A percentile compares a stretch with the other conserved stretches of the same genome.
Conservation (phyloP, 2,797 vertebrate genomes). For the Kryptopterus vitreolus region DNA sequence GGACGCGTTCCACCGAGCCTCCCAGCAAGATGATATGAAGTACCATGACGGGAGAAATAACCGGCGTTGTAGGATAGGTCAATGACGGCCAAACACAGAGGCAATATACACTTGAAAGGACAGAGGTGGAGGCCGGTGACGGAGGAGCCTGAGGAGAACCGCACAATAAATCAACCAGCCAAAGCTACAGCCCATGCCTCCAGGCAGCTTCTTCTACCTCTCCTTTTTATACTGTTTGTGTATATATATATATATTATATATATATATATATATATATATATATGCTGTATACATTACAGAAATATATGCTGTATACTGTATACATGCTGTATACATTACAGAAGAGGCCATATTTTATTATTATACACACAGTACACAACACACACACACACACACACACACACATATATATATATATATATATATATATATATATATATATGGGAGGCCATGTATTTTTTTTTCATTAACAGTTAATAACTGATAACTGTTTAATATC, state of each 20-base stretch:
- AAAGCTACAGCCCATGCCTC: slow-evolving; percentile 28
- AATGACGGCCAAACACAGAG: slow-evolving; percentile 33
- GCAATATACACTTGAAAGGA: slow-evolving; percentile 50
- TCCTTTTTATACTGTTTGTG: not conserved
- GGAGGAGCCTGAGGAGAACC: slow-evolving; percentile 40
- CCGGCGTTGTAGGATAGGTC: slow-evolving; percentile 47
- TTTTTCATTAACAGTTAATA: no score
- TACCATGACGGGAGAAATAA: slow-evolving; percentile 41
- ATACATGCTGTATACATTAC: no score
- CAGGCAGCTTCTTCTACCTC: slow-evolving; percentile 34
- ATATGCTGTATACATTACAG: no score
- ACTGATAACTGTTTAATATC: no score
- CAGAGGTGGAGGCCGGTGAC: slow-evolving; percentile 43
- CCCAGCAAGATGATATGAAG: slow-evolving; percentile 34
- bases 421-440: no score
- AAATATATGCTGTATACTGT: no score
- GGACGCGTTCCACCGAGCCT: slow-evolving; percentile 32
- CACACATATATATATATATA: no score
- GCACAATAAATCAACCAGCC: slow-evolving; percentile 51
- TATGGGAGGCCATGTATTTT: no score
- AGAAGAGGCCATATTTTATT: no score
- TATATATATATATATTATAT: not conserved
- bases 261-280: no score
- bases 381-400: no score
- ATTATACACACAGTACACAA: no score